Conservation (phyloP, 2,797 vertebrate species). For the Pelochelys cantorii region DNA sequence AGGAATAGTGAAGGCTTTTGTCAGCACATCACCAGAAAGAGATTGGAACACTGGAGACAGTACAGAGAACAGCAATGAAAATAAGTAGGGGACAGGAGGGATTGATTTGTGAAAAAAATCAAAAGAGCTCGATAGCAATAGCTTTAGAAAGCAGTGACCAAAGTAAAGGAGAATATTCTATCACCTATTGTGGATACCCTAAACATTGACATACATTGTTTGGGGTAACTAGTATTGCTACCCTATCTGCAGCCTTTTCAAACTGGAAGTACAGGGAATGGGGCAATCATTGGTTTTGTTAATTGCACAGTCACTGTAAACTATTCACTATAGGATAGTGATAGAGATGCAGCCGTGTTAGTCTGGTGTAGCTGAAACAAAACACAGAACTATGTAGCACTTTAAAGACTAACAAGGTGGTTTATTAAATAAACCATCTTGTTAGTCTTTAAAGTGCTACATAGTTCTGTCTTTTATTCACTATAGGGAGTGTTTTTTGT, state of each 20-base stretch:
- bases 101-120: slow-evolving; percentile 6
- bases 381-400: no score
- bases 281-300: not conserved
- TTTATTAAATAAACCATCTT: no score
- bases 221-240: not conserved
- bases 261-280: not conserved
- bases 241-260: not conserved
- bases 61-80: not conserved
- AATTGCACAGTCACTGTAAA: not conserved
- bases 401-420: no score
- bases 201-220: not conserved
- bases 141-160: not conserved
- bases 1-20: not conserved
- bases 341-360: no score
- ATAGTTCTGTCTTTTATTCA: no score
- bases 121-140: not conserved
- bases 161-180: not conserved
- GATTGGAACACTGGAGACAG: not conserved
- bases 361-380: no score
- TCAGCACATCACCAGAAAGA: not conserved
- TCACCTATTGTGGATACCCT: not conserved
- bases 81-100: not conserved
- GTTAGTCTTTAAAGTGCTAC: no score
- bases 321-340: not conserved
- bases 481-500: not conserved